phyloP scores from a whole-genome alignment of 2,888 invertebrate genomes.

The Aricia artaxerxes region DNA sequence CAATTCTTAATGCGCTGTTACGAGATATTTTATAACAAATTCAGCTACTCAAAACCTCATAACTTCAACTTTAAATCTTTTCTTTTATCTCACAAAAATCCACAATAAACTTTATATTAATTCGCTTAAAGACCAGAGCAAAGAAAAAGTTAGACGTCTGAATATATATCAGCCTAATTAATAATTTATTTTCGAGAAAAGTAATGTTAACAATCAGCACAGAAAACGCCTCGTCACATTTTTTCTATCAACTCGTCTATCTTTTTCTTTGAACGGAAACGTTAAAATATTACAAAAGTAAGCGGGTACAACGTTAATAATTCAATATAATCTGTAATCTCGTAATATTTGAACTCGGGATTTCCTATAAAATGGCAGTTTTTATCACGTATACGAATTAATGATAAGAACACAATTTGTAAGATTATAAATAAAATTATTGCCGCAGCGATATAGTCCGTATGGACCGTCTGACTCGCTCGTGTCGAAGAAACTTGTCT shows the following conservation, averaged over 20 bases:
- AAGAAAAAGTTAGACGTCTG: conserved; percentile 2
- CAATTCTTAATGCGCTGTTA: background rate
- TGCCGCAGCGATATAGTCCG: conserved; percentile 54
- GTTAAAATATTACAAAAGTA: conserved; percentile 40
- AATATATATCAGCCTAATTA: background rate
- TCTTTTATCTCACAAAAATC: background rate
- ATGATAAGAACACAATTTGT: conserved; percentile 57
- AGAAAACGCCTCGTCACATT: background rate
- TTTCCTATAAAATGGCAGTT: conserved; percentile 72
- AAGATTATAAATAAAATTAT: conserved; percentile 56
- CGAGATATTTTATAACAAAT: background rate
- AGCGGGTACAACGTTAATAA: conserved; percentile 41
- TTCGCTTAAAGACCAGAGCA: background rate
- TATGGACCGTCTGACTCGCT: background rate
- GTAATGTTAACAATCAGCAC: background rate
- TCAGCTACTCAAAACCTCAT: background rate
- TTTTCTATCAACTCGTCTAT: background rate
- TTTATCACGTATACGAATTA: conserved; percentile 72
- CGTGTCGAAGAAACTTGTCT: background rate
- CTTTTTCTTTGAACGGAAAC: background rate
- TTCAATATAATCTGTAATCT: conserved; percentile 46
- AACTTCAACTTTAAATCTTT: background rate
- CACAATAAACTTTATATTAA: background rate
- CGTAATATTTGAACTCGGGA: conserved; percentile 54
- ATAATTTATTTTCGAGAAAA: background rate